Evolutionary conservation across 2,113 vertebrate genomes (phyloP).

Genomic region (Zingel zingel): DNA sequence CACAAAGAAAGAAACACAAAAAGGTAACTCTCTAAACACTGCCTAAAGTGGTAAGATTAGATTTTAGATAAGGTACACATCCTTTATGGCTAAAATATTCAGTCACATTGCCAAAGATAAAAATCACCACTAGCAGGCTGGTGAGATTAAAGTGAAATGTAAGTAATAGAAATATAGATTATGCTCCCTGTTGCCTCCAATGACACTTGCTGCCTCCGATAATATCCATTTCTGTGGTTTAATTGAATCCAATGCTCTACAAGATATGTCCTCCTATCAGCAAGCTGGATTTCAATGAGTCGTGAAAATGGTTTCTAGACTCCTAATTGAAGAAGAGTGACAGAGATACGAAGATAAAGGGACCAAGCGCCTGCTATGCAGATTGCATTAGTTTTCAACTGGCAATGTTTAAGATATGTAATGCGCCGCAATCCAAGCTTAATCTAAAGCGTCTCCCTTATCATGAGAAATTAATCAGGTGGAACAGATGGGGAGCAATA

Average conservation of each 20-base stretch:
- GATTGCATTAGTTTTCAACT: conserved; percentile 67
- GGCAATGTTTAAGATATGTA: conserved; percentile 61
- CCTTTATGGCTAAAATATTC: not conserved
- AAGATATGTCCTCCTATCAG: conserved; percentile 52
- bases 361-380: conserved; percentile 26
- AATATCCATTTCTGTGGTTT: conserved; percentile 46
- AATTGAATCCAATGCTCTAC: conserved; percentile 54
- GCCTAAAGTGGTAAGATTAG: not conserved
- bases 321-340: conserved; percentile 57
- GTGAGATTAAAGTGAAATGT: conserved; percentile 18
- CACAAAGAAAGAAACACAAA: conserved; percentile 9
- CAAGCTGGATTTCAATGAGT: conserved; percentile 56
- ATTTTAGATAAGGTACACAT: not conserved
- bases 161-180: not conserved
- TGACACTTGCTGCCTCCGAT: conserved; percentile 21
- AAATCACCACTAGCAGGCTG: not conserved
- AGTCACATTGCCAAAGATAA: not conserved
- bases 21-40: not conserved
- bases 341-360: conserved; percentile 57
- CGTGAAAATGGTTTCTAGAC: conserved; percentile 58
- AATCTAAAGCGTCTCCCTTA: conserved; percentile 69
- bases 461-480: conserved; percentile 60
- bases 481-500: conserved; percentile 67
- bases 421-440: conserved; percentile 47
- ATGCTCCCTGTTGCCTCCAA: not conserved